Conservation (phyloP, 23 tunicate species). For the Styela clava region DNA sequence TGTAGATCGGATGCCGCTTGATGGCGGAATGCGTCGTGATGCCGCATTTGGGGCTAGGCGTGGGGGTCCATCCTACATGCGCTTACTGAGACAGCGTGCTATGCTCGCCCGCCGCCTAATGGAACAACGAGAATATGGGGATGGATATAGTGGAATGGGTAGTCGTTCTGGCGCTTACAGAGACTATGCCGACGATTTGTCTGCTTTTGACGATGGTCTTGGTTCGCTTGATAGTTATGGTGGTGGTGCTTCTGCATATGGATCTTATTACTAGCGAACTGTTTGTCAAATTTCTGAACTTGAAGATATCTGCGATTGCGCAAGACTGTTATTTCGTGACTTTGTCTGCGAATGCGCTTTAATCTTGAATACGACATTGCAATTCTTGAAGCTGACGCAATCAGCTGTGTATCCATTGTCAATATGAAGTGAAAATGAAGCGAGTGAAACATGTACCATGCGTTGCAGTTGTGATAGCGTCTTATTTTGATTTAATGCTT, state of each 20-base stretch:
- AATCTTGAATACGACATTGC: not conserved
- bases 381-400: not conserved
- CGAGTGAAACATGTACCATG: too few species aligned
- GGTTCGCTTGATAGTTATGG: not conserved
- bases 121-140: slow-evolving; percentile 20
- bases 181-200: slow-evolving; percentile 3
- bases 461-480: too few species aligned
- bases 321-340: too few species aligned
- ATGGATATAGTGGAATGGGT: slow-evolving; percentile 4
- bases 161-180: not conserved
- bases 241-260: slow-evolving; percentile 15
- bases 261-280: not conserved
- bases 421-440: too few species aligned
- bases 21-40: slow-evolving; percentile 17
- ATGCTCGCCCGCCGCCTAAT: slow-evolving; percentile 68
- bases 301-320: not conserved
- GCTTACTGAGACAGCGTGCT: slow-evolving; percentile 70
- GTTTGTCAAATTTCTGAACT: not conserved
- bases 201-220: slow-evolving; percentile 2
- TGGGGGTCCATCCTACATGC: slow-evolving; percentile 30
- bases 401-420: not conserved
- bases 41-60: not conserved
- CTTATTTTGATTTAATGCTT: too few species aligned
- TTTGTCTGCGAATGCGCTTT: not conserved
- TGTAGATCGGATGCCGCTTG: slow-evolving; percentile 10